Evolutionary conservation across 2,113 vertebrate species (phyloP).

Genomic region (Hylia prasina): DNA sequence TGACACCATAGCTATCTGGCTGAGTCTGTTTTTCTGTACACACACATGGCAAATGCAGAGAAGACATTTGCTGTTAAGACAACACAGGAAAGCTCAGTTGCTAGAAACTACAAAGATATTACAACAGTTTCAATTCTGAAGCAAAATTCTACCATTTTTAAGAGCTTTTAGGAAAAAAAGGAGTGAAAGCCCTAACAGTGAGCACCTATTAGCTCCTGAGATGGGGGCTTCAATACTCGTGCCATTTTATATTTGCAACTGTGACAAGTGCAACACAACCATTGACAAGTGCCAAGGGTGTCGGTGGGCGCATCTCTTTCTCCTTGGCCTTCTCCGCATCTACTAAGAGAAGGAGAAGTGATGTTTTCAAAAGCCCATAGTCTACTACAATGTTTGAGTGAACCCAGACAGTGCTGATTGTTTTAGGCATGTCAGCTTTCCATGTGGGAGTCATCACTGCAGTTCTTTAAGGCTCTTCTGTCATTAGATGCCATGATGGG

Average conservation of each 20-base stretch:
- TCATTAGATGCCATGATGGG: neutral
- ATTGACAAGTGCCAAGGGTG: neutral
- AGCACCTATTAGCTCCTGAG: neutral
- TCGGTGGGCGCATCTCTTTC: neutral
- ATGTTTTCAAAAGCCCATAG: neutral
- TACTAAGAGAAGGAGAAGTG: neutral
- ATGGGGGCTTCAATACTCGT: neutral
- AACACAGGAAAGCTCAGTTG: neutral
- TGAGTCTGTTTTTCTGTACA: neutral
- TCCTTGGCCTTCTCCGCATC: neutral
- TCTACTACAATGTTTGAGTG: neutral
- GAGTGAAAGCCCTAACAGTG: neutral
- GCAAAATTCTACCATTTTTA: neutral
- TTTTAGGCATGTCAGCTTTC: neutral
- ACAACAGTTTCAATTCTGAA: neutral
- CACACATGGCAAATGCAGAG: neutral
- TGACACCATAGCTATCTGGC: neutral
- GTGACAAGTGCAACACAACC: neutral
- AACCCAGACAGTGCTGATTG: neutral
- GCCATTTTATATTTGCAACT: neutral
- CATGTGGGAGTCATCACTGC: neutral
- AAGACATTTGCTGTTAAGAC: conserved; percentile 13
- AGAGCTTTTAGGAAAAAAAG: neutral
- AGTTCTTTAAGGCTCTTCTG: neutral
- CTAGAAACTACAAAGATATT: neutral